These are phyloP conservation scores for Proterorhinus semilunaris DNA, from an alignment of 2,113 vertebrate genomes.

Conservation along the genomic window DNA sequence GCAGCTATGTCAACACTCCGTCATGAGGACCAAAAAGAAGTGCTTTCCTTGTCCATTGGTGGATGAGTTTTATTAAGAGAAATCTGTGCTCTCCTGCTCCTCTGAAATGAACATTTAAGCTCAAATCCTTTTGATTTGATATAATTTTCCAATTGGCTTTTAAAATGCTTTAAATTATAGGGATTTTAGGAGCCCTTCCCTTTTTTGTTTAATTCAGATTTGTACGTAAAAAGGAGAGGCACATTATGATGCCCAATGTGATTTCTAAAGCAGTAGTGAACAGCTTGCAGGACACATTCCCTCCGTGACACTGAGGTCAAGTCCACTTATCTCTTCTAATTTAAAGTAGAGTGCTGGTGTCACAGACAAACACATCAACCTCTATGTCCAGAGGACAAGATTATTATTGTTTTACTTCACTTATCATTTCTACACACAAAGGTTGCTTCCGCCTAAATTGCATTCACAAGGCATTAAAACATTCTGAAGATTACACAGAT, in stretches of 20 bases:
- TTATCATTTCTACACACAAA: background rate
- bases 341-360: background rate
- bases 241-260: background rate
- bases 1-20: no score
- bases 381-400: background rate
- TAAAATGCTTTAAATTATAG: no score
- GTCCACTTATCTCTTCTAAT: constrained; percentile 2
- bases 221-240: background rate
- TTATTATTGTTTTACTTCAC: background rate
- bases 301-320: constrained; percentile 1
- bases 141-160: background rate
- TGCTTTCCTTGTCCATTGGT: no score
- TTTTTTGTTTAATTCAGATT: background rate
- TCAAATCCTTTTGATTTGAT: no score
- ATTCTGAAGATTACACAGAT: no score
- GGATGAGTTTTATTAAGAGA: no score
- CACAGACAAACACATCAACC: background rate
- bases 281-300: background rate
- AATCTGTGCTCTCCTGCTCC: no score
- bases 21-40: no score
- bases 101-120: no score
- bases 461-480: no score
- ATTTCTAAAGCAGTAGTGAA: background rate
- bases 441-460: no score
- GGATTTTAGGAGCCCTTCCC: background rate